These are phyloP conservation scores for Oscarella lobularis DNA, from an alignment of 37 sponge, comb jelly and placozoan genomes.

Conservation along the genomic window DNA sequence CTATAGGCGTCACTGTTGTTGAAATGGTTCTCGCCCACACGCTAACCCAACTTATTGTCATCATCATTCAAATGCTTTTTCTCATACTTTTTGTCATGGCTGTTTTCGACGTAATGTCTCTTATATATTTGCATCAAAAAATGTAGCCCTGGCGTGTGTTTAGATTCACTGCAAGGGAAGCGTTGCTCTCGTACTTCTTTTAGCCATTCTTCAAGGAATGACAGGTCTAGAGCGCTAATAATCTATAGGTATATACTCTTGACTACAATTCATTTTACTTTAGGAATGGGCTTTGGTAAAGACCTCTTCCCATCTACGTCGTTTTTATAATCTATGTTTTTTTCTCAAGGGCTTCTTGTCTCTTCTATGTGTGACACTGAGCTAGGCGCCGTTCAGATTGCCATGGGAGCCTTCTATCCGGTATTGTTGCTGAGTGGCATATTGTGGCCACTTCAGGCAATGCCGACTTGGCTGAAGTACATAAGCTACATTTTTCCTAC, in stretches of 20 bases:
- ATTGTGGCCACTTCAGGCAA: constrained; percentile 72
- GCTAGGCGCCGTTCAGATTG: constrained; percentile 33
- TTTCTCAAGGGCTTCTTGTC: constrained; percentile 36
- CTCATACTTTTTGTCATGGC: constrained; percentile 38
- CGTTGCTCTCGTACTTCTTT: constrained; percentile 18
- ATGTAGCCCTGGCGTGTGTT: not conserved
- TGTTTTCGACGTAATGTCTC: constrained; percentile 6
- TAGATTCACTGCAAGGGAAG: constrained; percentile 4
- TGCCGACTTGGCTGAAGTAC: constrained; percentile 47
- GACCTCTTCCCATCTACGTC: not conserved
- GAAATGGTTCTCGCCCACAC: constrained; percentile 54
- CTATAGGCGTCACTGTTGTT: constrained; percentile 27
- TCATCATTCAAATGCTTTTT: constrained; percentile 81
- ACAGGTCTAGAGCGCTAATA: constrained; percentile 48
- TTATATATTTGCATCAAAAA: too few relatives aligned
- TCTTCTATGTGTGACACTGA: constrained; percentile 43
- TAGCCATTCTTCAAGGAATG: constrained; percentile 55
- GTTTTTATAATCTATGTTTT: not conserved
- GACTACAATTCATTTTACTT: too few relatives aligned
- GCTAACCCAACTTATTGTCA: constrained; percentile 40
- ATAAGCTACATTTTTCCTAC: constrained; percentile 42
- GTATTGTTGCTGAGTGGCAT: constrained; percentile 67
- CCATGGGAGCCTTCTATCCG: constrained; percentile 54
- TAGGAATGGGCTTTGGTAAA: constrained; percentile 53
- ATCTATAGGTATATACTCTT: too few relatives aligned